Conservation (phyloP, 2,113 vertebrate genomes). For the Cryptotis parvus region DNA sequence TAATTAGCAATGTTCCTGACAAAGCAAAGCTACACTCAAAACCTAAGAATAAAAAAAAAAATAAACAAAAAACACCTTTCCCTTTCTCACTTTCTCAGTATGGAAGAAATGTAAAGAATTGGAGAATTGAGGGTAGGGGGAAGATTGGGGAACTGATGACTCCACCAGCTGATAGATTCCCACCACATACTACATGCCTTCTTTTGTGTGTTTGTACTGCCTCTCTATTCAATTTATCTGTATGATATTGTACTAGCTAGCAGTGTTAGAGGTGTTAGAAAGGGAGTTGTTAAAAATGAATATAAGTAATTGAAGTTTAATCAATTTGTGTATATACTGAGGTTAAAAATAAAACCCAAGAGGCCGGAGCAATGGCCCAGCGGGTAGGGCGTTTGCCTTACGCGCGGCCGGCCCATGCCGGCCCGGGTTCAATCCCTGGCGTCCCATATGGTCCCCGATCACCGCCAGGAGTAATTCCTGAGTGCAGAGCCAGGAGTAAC, state of each 20-base stretch:
- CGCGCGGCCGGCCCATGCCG: too few species aligned
- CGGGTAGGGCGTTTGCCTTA: too few species aligned
- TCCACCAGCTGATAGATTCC: background rate
- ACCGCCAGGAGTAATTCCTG: too few species aligned
- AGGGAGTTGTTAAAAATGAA: slow-evolving; percentile 33
- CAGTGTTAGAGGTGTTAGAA: background rate
- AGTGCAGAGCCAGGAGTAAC: too few species aligned
- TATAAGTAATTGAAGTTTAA: slow-evolving; percentile 40
- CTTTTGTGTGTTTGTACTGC: background rate
- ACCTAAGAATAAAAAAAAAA: slow-evolving; percentile 4
- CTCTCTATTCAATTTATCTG: background rate
- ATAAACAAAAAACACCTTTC: background rate
- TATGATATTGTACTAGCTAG: background rate
- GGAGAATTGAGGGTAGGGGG: too few species aligned
- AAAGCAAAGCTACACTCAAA: background rate
- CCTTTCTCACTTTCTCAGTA: background rate
- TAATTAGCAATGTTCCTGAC: slow-evolving; percentile 21
- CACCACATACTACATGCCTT: background rate
- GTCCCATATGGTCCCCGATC: too few species aligned
- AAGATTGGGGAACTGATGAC: too few species aligned
- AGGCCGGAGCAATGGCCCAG: too few species aligned
- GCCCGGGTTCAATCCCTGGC: too few species aligned
- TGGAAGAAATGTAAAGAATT: background rate
- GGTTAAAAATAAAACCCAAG: background rate
- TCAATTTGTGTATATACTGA: background rate